These are phyloP conservation scores for Cryptoblepharus egeriae DNA, from an alignment of 2,797 vertebrate species.

Conservation along the genomic window DNA sequence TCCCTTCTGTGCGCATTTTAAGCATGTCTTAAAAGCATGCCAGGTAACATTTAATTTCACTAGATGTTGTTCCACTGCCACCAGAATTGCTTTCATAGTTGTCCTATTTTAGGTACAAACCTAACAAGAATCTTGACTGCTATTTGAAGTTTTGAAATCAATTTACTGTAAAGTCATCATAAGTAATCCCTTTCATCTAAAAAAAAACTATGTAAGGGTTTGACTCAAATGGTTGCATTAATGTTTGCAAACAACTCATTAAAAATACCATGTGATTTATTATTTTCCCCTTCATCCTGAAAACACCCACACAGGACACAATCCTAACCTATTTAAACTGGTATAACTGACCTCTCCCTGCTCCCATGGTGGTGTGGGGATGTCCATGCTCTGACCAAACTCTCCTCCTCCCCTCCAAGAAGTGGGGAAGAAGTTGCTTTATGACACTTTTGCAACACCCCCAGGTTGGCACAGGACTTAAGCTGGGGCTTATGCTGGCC, in stretches of 20 bases:
- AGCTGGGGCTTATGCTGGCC: too few species aligned
- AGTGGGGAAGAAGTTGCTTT: too few species aligned
- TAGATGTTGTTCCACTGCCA: not conserved
- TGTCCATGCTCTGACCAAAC: too few species aligned
- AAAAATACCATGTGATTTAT: not conserved
- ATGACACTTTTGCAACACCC: too few species aligned
- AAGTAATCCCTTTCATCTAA: not conserved
- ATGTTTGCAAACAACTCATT: slow-evolving; percentile 5
- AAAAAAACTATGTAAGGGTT: slow-evolving; percentile 30
- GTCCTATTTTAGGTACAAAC: not conserved
- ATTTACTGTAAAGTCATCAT: slow-evolving; percentile 4
- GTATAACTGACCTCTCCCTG: too few species aligned
- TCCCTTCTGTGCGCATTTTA: too few species aligned
- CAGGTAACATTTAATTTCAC: not conserved
- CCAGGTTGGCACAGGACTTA: too few species aligned
- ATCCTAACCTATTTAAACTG: too few species aligned
- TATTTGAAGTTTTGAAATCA: not conserved
- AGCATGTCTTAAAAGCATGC: too few species aligned
- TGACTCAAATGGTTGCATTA: too few species aligned
- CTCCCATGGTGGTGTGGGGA: too few species aligned
- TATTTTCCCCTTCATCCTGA: not conserved
- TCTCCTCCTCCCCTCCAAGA: too few species aligned
- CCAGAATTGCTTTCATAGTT: not conserved
- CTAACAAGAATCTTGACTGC: not conserved
- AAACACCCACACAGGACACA: not conserved